Evolutionary conservation across 2,888 invertebrate genomes (phyloP).

Genomic region (Diarsia dahlii): DNA sequence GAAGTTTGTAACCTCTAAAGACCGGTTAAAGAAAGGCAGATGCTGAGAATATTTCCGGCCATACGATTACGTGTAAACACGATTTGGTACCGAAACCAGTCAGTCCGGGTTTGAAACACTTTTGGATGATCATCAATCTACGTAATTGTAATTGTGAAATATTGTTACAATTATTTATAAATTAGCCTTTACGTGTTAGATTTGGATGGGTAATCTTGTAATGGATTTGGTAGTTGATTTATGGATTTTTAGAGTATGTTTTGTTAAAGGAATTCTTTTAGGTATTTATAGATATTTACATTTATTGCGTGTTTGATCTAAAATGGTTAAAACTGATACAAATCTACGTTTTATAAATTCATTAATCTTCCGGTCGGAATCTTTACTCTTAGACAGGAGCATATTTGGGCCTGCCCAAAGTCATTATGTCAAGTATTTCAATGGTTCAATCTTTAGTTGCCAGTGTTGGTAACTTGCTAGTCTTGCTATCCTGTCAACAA

Average conservation of each 20-base stretch:
- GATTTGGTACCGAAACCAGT: slow-evolving; percentile 15
- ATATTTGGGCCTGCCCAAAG: background rate
- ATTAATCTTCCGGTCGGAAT: background rate
- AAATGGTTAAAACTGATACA: background rate
- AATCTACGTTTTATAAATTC: background rate
- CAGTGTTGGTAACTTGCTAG: no score
- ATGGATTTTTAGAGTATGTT: slow-evolving; percentile 6
- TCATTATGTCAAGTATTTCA: background rate
- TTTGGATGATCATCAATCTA: slow-evolving; percentile 16
- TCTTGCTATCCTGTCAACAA: background rate
- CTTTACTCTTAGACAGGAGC: background rate
- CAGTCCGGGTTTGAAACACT: slow-evolving; percentile 2
- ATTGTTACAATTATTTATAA: background rate
- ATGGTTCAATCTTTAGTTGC: background rate
- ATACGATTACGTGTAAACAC: slow-evolving; percentile 11
- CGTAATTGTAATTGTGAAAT: slow-evolving; percentile 21
- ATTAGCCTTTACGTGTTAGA: slow-evolving; percentile 9
- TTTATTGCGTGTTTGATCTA: background rate
- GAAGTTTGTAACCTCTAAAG: slow-evolving; percentile 21
- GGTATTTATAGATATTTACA: no score
- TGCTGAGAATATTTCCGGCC: slow-evolving; percentile 16
- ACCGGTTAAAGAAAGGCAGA: slow-evolving; percentile 13
- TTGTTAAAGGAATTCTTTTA: background rate
- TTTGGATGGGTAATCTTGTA: slow-evolving; percentile 27
- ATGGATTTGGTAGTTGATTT: slow-evolving; percentile 29